phyloP scores from a whole-genome alignment of 2,888 invertebrate species.

The Clunio marinus region DNA sequence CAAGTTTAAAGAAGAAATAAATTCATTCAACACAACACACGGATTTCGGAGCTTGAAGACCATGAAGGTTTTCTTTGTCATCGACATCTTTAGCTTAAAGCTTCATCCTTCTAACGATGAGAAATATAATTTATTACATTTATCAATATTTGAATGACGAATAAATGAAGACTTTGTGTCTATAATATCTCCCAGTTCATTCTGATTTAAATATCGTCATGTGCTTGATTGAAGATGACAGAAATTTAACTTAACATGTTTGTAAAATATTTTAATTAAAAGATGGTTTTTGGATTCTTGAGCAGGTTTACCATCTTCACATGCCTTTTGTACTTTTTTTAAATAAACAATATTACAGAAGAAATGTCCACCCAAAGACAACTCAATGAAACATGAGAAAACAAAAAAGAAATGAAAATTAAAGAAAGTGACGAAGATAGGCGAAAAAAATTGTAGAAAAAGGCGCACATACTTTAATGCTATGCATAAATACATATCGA shows the following conservation, averaged over 20 bases:
- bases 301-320: too few relatives aligned
- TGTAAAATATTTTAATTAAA: too few relatives aligned
- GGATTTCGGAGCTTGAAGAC: background rate
- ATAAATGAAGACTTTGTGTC: background rate
- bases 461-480: conserved; percentile 30
- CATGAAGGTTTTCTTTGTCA: conserved; percentile 2
- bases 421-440: conserved; percentile 40
- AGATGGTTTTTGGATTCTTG: too few relatives aligned
- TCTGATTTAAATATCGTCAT: too few relatives aligned
- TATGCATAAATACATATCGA: conserved; percentile 35
- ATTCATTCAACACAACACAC: background rate
- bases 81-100: background rate
- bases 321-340: too few relatives aligned
- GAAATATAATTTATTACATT: conserved; percentile 10
- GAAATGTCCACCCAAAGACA: too few relatives aligned
- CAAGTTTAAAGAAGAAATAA: conserved; percentile 2
- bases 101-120: background rate
- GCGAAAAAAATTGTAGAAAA: conserved; percentile 37
- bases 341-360: too few relatives aligned
- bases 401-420: conserved; percentile 17
- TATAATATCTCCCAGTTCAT: too few relatives aligned
- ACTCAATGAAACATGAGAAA: conserved; percentile 6
- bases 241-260: too few relatives aligned
- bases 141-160: conserved; percentile 29
- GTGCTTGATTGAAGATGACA: too few relatives aligned